Conservation (phyloP, 2,797 vertebrate species). For the Sarcoramphus papa region DNA sequence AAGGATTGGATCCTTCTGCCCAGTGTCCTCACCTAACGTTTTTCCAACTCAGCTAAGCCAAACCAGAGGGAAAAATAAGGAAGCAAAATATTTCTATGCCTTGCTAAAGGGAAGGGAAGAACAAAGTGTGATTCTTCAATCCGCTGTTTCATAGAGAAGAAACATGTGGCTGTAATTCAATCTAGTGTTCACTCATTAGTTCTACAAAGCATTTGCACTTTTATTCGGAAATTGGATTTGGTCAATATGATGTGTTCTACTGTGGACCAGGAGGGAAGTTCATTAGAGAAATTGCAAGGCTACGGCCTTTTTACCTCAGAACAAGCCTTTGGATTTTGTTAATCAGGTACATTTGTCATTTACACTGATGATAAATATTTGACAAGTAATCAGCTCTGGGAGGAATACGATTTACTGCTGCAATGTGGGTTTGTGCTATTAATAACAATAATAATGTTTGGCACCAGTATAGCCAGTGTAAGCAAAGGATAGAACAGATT, state of each 20-base stretch:
- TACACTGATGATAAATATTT: conserved; percentile 15
- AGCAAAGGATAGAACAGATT: background rate
- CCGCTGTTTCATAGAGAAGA: background rate
- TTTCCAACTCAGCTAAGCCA: background rate
- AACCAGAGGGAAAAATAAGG: background rate
- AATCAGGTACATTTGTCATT: conserved; percentile 43
- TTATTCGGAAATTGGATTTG: conserved; percentile 3
- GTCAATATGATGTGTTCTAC: background rate
- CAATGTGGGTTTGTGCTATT: conserved; percentile 24
- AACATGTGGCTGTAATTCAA: background rate
- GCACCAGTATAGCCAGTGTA: background rate
- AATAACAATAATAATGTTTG: conserved; percentile 20
- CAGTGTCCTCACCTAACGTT: background rate
- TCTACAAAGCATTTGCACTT: background rate
- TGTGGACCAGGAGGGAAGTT: background rate
- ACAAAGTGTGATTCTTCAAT: background rate
- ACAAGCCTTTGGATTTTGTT: conserved; percentile 15
- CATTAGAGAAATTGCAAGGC: conserved; percentile 14
- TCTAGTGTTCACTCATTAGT: background rate
- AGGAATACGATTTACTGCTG: conserved; percentile 26
- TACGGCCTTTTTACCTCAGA: background rate
- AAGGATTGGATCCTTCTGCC: background rate
- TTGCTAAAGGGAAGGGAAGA: background rate
- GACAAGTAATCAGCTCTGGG: conserved; percentile 23
- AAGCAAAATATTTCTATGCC: background rate